Base-by-base conservation (phyloP, 1,140 invertebrate genomes). In the Aradophagus sp. region DNA sequence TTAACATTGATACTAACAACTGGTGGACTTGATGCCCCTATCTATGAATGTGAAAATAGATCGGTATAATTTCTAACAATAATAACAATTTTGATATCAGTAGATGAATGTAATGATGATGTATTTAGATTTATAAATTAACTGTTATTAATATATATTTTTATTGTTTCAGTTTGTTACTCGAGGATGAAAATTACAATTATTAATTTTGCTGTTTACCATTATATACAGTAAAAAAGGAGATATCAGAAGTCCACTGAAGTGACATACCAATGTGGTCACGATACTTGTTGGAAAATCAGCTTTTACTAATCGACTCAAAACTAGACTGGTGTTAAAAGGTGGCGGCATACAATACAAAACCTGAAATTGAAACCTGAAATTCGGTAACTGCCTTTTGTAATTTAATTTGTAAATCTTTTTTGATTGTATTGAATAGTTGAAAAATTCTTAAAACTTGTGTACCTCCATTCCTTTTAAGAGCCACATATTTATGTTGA, bases 261-360 rank as follows among this genome's bases (percentile, higher is more conserved):
- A 84, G 55, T 83, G 80, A 12, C 80, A 82, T 8, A 80, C 56
- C 12, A 84, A 48, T 5, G 80, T 84, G 16, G 81, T 81, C n/a
- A 82, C 76, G 19, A 85, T 74, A 27, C 83, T 84, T 12, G 83
- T 83, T 26, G 82, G 70, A 39, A 84, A 70, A 75, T 85, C 83
- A 17, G 77, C 84, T 38, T 80, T 62, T 13, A 82, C 77, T 38
- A 85, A 36, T 74, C 80, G 75, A 48, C 73, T 82, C 27, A 85
- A 50, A 47, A 77, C 81, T 26, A 84, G 36, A 56, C 82, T 76
- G 2, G 83, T 83, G 52, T 79, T 82, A 44, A 84, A 83, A 5
- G 83, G 84, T 7, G 84, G 84, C 53, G 84, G 84, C 82, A 84
- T 84, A 45, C 83, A 85, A 19, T 83, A 84, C 36, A 85, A 75